Conservation (phyloP, 2,797 vertebrate genomes). For the Coilia nasus region DNA sequence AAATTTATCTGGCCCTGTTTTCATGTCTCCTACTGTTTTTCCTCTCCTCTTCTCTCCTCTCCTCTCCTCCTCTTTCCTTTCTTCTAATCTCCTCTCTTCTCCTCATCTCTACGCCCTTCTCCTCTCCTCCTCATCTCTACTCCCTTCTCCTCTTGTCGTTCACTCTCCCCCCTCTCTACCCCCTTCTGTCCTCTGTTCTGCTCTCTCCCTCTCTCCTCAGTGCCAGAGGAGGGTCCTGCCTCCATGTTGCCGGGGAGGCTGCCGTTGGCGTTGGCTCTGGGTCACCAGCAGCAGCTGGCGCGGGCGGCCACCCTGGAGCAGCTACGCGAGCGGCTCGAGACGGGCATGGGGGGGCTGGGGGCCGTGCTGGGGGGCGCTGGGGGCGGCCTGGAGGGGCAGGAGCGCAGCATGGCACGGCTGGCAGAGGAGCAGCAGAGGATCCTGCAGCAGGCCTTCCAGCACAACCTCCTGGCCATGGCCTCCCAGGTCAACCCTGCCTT, state of each 20-base stretch:
- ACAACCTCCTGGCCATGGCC: constrained; percentile 89
- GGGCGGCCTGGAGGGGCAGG: constrained; percentile 74
- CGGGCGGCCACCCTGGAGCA: constrained; percentile 87
- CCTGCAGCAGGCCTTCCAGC: constrained; percentile 93
- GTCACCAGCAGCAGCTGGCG: constrained; percentile 75
- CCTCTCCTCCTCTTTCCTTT: too few species aligned
- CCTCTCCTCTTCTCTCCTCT: too few species aligned
- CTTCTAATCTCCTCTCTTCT: too few species aligned
- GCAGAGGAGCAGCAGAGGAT: constrained; percentile 92
- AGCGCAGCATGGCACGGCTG: constrained; percentile 84
- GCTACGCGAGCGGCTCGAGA: constrained; percentile 88
- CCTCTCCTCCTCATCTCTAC: not conserved
- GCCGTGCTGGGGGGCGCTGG: too few species aligned
- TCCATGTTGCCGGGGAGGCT: constrained; percentile 78
- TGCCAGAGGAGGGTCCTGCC: constrained; percentile 79
- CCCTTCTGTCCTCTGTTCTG: not conserved
- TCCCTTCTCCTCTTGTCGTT: not conserved
- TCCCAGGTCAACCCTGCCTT: constrained; percentile 79
- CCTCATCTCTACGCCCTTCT: too few species aligned
- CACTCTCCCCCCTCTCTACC: not conserved
- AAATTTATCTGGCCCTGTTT: too few species aligned
- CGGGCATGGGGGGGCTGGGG: constrained; percentile 59
- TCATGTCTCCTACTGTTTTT: too few species aligned
- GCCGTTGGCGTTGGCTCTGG: constrained; percentile 77
- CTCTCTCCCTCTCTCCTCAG: constrained; percentile 18